phyloP scores from a whole-genome alignment of 2,113 vertebrate species.

The Merops nubicus region DNA sequence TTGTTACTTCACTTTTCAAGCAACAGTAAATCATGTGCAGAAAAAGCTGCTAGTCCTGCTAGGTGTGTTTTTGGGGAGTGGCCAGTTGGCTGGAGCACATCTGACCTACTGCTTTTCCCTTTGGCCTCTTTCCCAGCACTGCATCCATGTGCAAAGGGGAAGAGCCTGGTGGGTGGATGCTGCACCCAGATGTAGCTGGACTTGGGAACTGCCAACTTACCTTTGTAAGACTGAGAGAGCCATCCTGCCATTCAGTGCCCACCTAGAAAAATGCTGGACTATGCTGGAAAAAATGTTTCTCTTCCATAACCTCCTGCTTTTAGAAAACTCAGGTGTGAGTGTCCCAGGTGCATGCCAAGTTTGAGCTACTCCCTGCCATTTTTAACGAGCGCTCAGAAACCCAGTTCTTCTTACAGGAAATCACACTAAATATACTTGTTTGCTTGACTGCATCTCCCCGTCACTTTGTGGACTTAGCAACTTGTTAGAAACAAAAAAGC shows the following conservation, averaged over 20 bases:
- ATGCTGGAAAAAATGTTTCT: not conserved
- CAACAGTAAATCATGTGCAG: not conserved
- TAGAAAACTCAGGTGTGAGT: not conserved
- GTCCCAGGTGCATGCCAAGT: not conserved
- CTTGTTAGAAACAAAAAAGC: not conserved
- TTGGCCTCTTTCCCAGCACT: not conserved
- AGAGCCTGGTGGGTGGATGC: not conserved
- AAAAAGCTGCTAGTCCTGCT: not conserved
- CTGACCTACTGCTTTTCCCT: not conserved
- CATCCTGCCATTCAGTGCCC: not conserved
- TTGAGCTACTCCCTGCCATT: not conserved
- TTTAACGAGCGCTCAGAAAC: not conserved
- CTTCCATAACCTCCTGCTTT: not conserved
- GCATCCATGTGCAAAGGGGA: fast-evolving
- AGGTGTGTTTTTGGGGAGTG: not conserved
- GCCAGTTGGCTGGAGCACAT: not conserved
- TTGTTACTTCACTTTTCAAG: not conserved
- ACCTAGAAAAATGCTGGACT: not conserved
- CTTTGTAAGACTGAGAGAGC: not conserved
- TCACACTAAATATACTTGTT: not conserved
- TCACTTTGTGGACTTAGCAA: not conserved
- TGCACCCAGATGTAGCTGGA: not conserved
- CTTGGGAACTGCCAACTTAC: not conserved
- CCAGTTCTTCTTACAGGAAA: not conserved
- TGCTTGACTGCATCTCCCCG: not conserved